Conservation (phyloP, 2,888 invertebrate genomes). For the Sinodicranocentrus sp. region DNA sequence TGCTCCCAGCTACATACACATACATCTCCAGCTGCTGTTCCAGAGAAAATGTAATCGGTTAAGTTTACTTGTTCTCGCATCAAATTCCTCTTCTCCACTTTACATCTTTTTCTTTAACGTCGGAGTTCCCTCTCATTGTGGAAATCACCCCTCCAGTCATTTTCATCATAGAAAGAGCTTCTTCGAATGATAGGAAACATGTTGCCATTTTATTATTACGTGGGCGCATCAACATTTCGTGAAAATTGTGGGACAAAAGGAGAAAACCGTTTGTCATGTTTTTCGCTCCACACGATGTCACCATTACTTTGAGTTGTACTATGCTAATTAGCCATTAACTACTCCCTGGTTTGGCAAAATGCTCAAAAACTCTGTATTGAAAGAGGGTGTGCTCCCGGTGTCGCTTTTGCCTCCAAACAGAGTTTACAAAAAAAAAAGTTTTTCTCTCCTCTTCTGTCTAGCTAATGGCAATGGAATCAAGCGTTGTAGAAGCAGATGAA, state of each 20-base stretch:
- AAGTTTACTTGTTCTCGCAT: conserved; percentile 54
- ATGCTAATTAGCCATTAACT: conserved; percentile 63
- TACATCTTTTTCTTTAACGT: conserved; percentile 10
- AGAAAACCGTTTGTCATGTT: not conserved
- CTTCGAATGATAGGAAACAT: not conserved
- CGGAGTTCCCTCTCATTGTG: too few species aligned
- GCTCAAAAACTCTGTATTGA: too few species aligned
- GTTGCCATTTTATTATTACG: not conserved
- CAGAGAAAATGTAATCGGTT: conserved; percentile 43
- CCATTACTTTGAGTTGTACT: conserved; percentile 13
- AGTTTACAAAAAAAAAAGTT: too few species aligned
- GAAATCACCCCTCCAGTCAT: conserved; percentile 60
- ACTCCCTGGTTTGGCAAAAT: conserved; percentile 13
- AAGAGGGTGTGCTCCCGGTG: too few species aligned
- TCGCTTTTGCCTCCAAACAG: too few species aligned
- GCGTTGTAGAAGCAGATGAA: conserved; percentile 12
- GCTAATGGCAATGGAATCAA: too few species aligned
- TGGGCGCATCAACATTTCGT: conserved; percentile 19
- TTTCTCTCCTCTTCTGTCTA: too few species aligned
- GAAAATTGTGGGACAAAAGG: conserved; percentile 41
- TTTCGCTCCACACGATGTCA: not conserved
- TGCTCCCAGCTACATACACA: conserved; percentile 39
- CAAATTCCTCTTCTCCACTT: conserved; percentile 33
- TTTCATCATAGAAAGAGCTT: conserved; percentile 28
- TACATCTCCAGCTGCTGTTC: conserved; percentile 27